Conservation (phyloP, 2,888 invertebrate species). For the Mythimna ferrago region DNA sequence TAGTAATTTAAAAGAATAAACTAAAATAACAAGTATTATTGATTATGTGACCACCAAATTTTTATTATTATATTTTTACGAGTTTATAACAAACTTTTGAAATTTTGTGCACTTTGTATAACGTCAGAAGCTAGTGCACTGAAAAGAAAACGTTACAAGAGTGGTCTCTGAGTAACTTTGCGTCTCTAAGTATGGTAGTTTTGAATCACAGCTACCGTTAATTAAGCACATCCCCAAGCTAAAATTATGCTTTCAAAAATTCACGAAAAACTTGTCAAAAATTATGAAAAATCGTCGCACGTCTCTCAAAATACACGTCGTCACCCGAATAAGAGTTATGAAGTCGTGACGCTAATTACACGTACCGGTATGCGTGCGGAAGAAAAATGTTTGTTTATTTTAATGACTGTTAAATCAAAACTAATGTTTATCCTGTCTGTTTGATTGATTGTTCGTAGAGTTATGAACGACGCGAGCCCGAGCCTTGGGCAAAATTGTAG, state of each 20-base stretch:
- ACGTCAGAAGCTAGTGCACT: no score
- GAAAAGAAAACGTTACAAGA: no score
- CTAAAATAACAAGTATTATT: no score
- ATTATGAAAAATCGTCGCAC: conserved; percentile 66
- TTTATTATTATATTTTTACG: no score
- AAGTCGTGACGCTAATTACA: conserved; percentile 82
- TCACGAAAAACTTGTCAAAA: conserved; percentile 57
- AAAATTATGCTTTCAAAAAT: conserved; percentile 25
- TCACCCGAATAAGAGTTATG: conserved; percentile 74
- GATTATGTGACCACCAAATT: no score
- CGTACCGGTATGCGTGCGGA: conserved; percentile 71
- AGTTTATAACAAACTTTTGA: no score
- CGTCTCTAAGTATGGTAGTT: not conserved
- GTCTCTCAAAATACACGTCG: conserved; percentile 63
- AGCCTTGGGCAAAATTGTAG: conserved; percentile 72
- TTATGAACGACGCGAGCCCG: conserved; percentile 70
- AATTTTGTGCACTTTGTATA: no score
- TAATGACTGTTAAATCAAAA: conserved; percentile 83
- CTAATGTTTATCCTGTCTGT: conserved; percentile 81
- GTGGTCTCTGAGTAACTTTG: not conserved
- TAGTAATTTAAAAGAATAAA: no score
- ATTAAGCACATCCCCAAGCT: not conserved
- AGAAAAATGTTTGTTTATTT: conserved; percentile 81
- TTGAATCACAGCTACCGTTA: not conserved
- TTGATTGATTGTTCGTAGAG: conserved; percentile 81